Percentiles rank a stretch among this genome's conserved stretches.
These are phyloP conservation scores for Trididemnum clinides DNA, from an alignment of 23 tunicate genomes.

Conservation along the genomic window DNA sequence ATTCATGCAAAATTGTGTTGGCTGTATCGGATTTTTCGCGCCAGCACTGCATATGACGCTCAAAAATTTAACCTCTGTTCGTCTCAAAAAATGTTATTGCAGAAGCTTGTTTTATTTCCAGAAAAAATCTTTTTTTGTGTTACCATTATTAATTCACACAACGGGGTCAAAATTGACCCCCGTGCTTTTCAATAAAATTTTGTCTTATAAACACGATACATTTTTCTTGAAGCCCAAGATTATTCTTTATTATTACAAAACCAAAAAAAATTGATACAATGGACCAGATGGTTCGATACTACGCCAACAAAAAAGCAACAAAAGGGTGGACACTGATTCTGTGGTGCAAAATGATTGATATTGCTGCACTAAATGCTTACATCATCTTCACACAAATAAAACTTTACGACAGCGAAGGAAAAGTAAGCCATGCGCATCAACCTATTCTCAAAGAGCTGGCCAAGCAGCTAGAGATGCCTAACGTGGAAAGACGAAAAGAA, in stretches of 20 bases:
- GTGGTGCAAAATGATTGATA: constrained; percentile 1
- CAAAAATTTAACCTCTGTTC: no score
- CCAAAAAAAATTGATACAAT: background rate
- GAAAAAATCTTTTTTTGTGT: no score
- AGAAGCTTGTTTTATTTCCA: no score
- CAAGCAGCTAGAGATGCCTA: background rate
- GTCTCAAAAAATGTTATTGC: no score
- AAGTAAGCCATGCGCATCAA: background rate
- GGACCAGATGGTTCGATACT: constrained; percentile 16
- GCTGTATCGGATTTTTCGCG: no score
- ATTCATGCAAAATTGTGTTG: no score
- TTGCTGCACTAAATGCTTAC: constrained; percentile 19
- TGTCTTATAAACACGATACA: no score
- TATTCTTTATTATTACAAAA: background rate
- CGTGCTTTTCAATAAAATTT: no score
- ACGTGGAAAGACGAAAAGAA: background rate
- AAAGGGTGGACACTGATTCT: background rate
- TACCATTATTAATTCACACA: no score
- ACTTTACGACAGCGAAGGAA: background rate
- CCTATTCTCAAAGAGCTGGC: background rate
- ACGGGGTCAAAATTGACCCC: no score
- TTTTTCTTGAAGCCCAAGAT: background rate
- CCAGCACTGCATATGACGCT: no score
- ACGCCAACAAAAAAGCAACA: constrained; percentile 3
- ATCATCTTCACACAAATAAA: background rate